A percentile compares a stretch with the other conserved stretches of the same genome.
Conservation (phyloP, 2,797 vertebrate species). For the Cercopithecus neglectus region DNA sequence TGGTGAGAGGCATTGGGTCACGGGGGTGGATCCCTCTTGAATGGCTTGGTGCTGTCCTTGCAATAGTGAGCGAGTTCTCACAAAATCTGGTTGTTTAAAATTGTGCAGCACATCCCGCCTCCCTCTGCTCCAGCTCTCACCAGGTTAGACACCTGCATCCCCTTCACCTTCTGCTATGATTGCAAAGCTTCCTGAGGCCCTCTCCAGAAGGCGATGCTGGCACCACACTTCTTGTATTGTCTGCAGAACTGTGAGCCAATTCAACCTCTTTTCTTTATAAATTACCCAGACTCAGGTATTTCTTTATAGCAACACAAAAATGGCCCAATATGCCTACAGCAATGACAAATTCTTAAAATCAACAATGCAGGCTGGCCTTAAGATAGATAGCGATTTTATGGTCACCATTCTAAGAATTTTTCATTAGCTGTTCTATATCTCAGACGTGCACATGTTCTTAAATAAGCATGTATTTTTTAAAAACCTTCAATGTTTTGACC, state of each 20-base stretch:
- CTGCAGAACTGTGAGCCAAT: not conserved
- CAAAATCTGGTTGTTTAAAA: not conserved
- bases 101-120: not conserved
- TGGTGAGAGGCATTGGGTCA: not conserved
- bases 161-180: not conserved
- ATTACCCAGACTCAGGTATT: not conserved
- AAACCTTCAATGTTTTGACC: not conserved
- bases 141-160: not conserved
- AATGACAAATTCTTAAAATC: not conserved
- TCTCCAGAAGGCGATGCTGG: not conserved
- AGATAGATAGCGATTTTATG: not conserved
- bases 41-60: not conserved
- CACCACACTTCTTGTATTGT: not conserved
- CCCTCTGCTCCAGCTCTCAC: not conserved
- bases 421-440: not conserved
- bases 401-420: not conserved
- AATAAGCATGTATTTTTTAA: not conserved
- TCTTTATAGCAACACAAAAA: not conserved
- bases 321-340: not conserved
- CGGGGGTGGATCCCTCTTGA: not conserved
- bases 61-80: not conserved
- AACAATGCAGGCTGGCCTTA: not conserved
- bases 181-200: not conserved
- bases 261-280: not conserved
- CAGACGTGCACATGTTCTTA: not conserved